Percentiles rank a stretch among this genome's conserved stretches.
Conservation (phyloP, 2,888 invertebrate species). For the Lucinisca nassula region DNA sequence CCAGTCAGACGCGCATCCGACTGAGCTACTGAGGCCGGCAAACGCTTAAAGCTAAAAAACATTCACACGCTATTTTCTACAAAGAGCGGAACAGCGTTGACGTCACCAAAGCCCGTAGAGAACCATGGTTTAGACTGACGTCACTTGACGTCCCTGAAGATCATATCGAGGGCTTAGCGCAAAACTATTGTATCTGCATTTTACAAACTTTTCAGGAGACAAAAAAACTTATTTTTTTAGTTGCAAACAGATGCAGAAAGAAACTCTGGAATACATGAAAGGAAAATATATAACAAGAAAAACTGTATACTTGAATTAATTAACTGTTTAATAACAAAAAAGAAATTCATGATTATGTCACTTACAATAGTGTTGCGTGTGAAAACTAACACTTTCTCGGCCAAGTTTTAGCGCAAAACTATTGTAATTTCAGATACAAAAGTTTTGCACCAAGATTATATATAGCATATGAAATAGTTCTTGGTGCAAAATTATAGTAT, state of each 20-base stretch:
- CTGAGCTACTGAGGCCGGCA: no score
- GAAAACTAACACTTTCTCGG: not conserved
- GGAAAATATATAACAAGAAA: not conserved
- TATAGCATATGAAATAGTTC: no score
- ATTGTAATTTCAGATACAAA: not conserved
- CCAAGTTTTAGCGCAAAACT: not conserved
- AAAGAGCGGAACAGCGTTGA: no score
- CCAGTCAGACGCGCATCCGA: no score
- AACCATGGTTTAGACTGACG: no score
- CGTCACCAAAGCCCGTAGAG: no score
- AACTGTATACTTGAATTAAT: not conserved
- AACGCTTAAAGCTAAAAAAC: no score
- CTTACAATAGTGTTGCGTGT: not conserved
- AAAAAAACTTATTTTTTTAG: conserved; percentile 3
- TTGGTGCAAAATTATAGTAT: not conserved
- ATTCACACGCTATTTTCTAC: no score
- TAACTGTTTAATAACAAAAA: not conserved
- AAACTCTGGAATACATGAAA: not conserved
- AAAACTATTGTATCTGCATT: conserved; percentile 21
- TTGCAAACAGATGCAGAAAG: not conserved
- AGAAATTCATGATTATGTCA: not conserved
- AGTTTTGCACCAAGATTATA: not conserved
- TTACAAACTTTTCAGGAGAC: conserved; percentile 1
- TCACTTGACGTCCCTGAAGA: no score
- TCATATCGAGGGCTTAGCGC: conserved; percentile 4